Evolutionary conservation across 2,888 invertebrate genomes (phyloP).

Genomic region (Drosophila ezoana): DNA sequence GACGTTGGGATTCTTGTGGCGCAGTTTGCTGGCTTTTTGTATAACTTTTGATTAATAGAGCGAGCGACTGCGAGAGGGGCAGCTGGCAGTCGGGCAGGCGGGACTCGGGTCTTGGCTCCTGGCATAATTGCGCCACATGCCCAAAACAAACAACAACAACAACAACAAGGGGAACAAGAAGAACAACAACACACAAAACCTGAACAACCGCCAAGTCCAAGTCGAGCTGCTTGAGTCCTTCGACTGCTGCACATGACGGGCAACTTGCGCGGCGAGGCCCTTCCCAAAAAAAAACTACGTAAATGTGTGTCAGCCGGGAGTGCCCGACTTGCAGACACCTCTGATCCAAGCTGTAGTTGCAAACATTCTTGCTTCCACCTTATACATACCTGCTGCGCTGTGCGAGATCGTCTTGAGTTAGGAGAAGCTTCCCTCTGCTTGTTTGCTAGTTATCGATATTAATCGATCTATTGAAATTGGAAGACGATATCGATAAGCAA

Average conservation of each 20-base stretch:
- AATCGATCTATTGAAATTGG: too few species aligned
- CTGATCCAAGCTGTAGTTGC: too few species aligned
- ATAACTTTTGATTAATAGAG: constrained; percentile 77
- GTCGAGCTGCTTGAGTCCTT: constrained; percentile 6
- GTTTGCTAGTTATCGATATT: too few species aligned
- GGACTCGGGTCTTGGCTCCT: constrained; percentile 29
- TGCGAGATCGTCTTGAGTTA: too few species aligned
- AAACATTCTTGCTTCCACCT: too few species aligned
- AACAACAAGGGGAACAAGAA: constrained; percentile 5
- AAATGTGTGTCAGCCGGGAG: too few species aligned
- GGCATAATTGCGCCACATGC: constrained; percentile 71
- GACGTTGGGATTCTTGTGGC: constrained; percentile 46
- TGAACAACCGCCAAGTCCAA: constrained; percentile 20
- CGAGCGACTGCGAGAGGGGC: constrained; percentile 30
- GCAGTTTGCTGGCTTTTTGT: constrained; percentile 71
- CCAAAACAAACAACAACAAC: constrained; percentile 30
- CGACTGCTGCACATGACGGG: constrained; percentile 66
- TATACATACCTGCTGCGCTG: too few species aligned
- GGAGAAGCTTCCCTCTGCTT: too few species aligned
- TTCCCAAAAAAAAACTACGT: not conserved
- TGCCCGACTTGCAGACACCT: too few species aligned
- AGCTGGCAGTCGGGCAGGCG: constrained; percentile 2
- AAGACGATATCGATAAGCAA: too few species aligned
- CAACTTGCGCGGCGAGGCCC: constrained; percentile 32
- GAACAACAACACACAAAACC: constrained; percentile 16